Base-by-base conservation (phyloP, 2,888 invertebrate genomes). In the Drosophila hamatofila region DNA sequence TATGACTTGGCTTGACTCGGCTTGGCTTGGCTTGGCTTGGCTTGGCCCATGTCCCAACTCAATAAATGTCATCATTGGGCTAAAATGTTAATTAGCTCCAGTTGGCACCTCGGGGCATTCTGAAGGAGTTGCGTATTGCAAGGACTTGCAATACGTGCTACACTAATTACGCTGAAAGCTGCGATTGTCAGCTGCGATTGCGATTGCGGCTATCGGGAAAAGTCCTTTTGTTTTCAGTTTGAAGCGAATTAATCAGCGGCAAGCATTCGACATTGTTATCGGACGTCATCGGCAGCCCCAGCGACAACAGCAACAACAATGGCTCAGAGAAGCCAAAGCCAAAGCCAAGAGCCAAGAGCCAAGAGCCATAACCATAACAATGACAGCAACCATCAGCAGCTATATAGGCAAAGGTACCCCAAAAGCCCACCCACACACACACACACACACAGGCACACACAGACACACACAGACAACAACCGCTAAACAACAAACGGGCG, bases 231-330 rank as follows among this genome's bases (percentile, higher is more conserved):
- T 84, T 75, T 88, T 66, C 66, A 69, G 80, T 72, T 83, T 81
- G 79, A 86, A 76, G 79, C 84, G 79, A 81, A 84, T 88, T 84
- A 88, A 84, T 84, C 84, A 84, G 89, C 76, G 81, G 75, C 67
- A 72, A 83, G 71, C 76, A 78, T 78, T 86, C 87, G 87, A 81
- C 84, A 80, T 89, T 82, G 85, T 89, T 89, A 89, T 89, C 84
- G 76, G 69, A 72, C 78, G 80, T 88, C 85, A 86, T 78, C 84
- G 67, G 21, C 88, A 84, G 83, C 63, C 41, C 27, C 69, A 58
- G 37, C 72, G 61, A 60, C 54, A 55, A 60, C 54, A 55, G 54
- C 65, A 52, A 46, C 64, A 76, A 77, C 78, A 78, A 80, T 78
- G 60, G 69, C 1, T 7, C 27, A 75, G 39, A 54, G 54, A n/a